Evolutionary conservation across 2,888 invertebrate species (phyloP), one percentile per base, ranked within the genome.

Genomic region (Oscheius sp.): DNA sequence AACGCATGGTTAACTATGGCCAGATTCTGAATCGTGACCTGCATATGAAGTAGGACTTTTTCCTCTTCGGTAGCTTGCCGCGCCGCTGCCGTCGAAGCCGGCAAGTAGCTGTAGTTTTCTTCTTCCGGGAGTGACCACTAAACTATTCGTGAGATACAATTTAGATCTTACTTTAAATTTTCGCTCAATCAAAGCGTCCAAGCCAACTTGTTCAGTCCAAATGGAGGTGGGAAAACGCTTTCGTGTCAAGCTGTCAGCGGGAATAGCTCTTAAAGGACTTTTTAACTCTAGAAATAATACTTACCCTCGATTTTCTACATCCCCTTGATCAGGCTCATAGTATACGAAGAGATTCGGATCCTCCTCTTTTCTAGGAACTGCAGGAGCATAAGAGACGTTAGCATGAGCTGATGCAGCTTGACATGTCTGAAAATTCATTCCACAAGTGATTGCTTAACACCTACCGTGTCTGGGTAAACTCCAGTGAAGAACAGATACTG

Each of bases 401-500:
- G 59, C n/a, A 42, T 32, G 32, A 7, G 59, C 3, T 13, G n/a
- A 33, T 2, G 21, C 55, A 2, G 21, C 1, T 21, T 21, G 55
- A 55, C 2, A 5, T 3, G 42, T 42, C 42, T 42, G 7, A 42
- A 29, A 53, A 53, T 53, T 1, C 4, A 42, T 10, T 21, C 21
- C 21, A 0, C 21, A 21, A n/a, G 11, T 60, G 42, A 42, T 1
- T 2, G 21, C 2, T 13, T 21, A 2, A 55, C 9, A 9, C 2
- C 13, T 29, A 21, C 55, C 21, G 29, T 21, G 21, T 29, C 50
- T 50, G 29, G 35, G 55, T 37, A 53, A 9, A 5, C 21, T 47
- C 57, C 53, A 10, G 70, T 62, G 60, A 72, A 72, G 37, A 72
- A 72, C 32, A 62, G 33, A n/a, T 60, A 47, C 35, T 72, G 72